These are phyloP conservation scores for Palythoa heliodiscus DNA, from an alignment of 92 coral and sea anemone genomes.

Conservation along the genomic window DNA sequence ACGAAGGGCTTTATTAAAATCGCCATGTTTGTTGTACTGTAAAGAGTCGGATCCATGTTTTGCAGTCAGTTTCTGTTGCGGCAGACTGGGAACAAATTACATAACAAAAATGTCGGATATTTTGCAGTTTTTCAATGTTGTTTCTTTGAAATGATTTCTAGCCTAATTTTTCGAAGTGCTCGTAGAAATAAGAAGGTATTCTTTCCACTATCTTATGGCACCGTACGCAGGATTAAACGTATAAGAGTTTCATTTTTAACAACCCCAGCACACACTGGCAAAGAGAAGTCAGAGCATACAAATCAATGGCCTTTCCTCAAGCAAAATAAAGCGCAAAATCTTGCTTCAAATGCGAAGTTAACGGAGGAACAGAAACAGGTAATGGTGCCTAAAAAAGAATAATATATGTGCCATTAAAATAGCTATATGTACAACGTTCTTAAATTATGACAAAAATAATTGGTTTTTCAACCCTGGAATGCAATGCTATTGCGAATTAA, in stretches of 20 bases:
- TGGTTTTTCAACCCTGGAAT: background rate
- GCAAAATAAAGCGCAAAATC: background rate
- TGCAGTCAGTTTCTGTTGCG: background rate
- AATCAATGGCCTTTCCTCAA: slow-evolving; percentile 24
- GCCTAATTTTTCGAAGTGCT: slow-evolving; percentile 1
- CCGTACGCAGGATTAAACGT: background rate
- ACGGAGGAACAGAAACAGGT: slow-evolving; percentile 41
- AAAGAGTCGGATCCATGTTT: background rate
- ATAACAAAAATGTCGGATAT: slow-evolving; percentile 8
- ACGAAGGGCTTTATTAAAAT: background rate
- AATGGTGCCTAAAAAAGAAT: background rate
- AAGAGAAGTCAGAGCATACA: background rate
- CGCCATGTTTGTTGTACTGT: slow-evolving; percentile 19
- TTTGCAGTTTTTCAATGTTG: background rate
- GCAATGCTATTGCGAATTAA: too few relatives aligned
- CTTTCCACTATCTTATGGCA: background rate
- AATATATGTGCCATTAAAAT: background rate
- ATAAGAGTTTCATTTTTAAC: background rate
- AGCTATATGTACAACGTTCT: background rate
- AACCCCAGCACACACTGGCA: background rate
- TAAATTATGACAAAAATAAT: background rate
- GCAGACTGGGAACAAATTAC: slow-evolving; percentile 2
- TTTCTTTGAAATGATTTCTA: slow-evolving; percentile 6
- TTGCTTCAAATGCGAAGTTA: slow-evolving; percentile 22
- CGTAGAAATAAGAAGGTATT: background rate